Percentiles rank a stretch among this genome's conserved stretches.
Evolutionary conservation across 2,888 invertebrate species (phyloP).

Genomic region (Digitonthophagus gazella): DNA sequence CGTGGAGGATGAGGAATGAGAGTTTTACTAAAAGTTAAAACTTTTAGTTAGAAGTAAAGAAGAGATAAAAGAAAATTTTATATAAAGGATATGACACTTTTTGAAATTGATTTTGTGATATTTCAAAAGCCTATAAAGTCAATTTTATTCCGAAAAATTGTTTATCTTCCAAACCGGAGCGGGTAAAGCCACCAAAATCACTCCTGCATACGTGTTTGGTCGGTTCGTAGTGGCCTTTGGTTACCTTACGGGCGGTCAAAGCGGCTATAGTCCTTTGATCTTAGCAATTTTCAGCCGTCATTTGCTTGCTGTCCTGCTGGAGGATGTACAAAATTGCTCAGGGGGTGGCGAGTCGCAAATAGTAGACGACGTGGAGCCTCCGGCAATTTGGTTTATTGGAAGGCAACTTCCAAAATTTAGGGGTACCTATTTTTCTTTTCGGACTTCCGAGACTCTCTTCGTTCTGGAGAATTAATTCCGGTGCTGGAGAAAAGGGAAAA

Average conservation of each 20-base stretch:
- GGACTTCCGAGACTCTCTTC: background rate
- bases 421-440: background rate
- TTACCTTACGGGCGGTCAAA: background rate
- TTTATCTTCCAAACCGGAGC: too few species aligned
- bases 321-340: background rate
- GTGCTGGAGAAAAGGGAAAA: background rate
- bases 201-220: background rate
- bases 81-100: too few species aligned
- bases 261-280: background rate
- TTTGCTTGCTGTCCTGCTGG: background rate
- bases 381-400: background rate
- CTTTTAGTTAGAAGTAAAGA: too few species aligned
- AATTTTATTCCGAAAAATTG: background rate
- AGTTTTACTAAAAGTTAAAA: too few species aligned
- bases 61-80: too few species aligned
- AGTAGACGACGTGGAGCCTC: background rate
- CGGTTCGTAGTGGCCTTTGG: background rate
- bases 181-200: background rate
- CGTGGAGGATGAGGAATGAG: too few species aligned
- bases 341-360: background rate
- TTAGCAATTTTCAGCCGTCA: background rate
- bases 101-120: too few species aligned
- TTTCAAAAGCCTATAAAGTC: too few species aligned
- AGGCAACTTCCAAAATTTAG: background rate
- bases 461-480: background rate